phyloP scores from a whole-genome alignment of 2,113 vertebrate genomes.

The Passer montanus region DNA sequence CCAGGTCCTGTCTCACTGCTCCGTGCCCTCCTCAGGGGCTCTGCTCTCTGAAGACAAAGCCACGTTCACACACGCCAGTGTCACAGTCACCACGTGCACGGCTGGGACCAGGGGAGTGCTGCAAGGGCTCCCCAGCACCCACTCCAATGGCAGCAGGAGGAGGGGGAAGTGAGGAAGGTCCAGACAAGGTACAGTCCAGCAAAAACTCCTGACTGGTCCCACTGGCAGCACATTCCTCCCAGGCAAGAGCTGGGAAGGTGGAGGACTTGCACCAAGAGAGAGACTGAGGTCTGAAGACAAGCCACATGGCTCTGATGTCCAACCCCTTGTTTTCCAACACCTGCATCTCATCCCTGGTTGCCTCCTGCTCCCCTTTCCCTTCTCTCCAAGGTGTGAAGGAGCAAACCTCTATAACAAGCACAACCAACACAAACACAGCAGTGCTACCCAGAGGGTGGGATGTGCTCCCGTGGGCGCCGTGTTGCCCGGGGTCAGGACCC shows the following conservation, averaged over 20 bases:
- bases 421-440: constrained; percentile 71
- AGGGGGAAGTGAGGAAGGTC: not conserved
- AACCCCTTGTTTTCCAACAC: not conserved
- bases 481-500: constrained; percentile 54
- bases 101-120: not conserved
- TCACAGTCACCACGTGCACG: constrained; percentile 40
- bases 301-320: not conserved
- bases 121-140: not conserved
- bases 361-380: not conserved
- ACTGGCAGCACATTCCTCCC: not conserved
- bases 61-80: not conserved
- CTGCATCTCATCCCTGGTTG: not conserved
- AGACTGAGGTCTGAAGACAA: not conserved
- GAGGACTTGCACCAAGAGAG: not conserved
- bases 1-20: not conserved
- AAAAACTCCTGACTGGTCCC: not conserved
- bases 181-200: not conserved
- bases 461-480: not conserved
- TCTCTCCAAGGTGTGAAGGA: not conserved
- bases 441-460: constrained; percentile 25
- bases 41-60: constrained; percentile 14
- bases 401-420: constrained; percentile 69
- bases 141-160: not conserved
- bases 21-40: not conserved
- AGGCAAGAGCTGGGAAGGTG: not conserved